Evolutionary conservation across 1,140 invertebrate genomes (phyloP), one percentile per base, ranked within the genome.

Genomic region (Trichonephila inaurata): DNA sequence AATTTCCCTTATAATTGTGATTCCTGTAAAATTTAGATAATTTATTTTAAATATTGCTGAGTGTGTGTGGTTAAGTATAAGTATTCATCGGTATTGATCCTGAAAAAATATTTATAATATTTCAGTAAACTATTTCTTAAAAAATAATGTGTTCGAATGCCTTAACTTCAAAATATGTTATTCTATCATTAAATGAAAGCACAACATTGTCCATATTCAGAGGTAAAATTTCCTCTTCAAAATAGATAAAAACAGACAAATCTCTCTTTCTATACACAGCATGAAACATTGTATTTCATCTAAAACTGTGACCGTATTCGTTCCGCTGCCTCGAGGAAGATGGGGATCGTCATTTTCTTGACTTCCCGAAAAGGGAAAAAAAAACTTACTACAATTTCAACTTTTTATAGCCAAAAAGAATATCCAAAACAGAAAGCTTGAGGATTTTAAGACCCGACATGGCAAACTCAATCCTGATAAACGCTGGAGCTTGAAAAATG

Each of bases 401-500:
- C 61, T 58, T 89, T 89, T 89, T 89, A 44, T 69, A 44, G 62
- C 40, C 40, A 21, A 88, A 69, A 69, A 72, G 44, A 89, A 69
- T 62, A 33, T 40, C 60, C 28, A 69, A 89, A 61, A 89, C 33
- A 69, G 40, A 89, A 51, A n/a, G 62, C 58, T 72, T 64, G 18
- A 72, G 60, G 87, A 89, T 89, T 89, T 89, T 69, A 89, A 89
- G 40, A 89, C 64, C 87, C 87, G n/a, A 89, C 87, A 89, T 66
- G 64, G 62, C 87, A 21, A 64, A 19, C 28, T 64, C 64, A 72
- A 66, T 89, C 62, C 64, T 69, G 87, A 89, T 89, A 89, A 89
- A 66, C 33, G 40, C 62, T n/a, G 33, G 33, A 44, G 44, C 33
- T 72, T 89, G 87, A 89, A 89, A 89, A 89, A 89, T 89, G 87